Conservation (phyloP, 1,140 invertebrate genomes). For the Tigriopus japonicus region DNA sequence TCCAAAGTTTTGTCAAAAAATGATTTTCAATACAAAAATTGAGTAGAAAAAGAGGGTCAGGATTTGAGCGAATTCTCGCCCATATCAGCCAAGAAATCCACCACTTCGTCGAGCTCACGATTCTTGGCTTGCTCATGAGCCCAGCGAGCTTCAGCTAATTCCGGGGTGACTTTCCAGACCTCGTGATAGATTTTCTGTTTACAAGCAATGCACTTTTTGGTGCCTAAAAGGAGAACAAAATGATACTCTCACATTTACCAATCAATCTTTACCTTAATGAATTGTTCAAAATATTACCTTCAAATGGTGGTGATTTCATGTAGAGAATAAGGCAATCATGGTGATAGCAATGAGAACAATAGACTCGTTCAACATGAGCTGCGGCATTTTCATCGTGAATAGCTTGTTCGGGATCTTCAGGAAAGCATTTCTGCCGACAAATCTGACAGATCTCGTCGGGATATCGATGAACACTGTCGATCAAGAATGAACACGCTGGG, state of each 20-base stretch:
- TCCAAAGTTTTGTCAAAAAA: no score
- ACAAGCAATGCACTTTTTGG: conserved; percentile 42
- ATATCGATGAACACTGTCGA: conserved; percentile 36
- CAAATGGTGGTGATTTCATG: conserved; percentile 54
- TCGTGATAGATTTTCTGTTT: conserved; percentile 46
- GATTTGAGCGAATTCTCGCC: no score
- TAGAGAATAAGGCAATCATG: conserved; percentile 46
- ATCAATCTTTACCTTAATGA: no score
- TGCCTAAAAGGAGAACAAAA: conserved; percentile 27
- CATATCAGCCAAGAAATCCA: conserved; percentile 36
- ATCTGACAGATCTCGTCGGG: conserved; percentile 41
- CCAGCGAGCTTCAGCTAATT: conserved; percentile 51
- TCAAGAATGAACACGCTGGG: conserved; percentile 38
- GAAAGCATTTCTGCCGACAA: conserved; percentile 39
- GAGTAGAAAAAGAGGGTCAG: no score
- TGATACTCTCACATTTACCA: no score
- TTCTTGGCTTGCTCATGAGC: conserved; percentile 52
- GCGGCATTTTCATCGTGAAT: conserved; percentile 36
- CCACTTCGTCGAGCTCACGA: conserved; percentile 50
- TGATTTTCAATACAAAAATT: no score
- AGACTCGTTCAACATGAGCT: conserved; percentile 44
- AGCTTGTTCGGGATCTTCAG: conserved; percentile 27
- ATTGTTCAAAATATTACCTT: no score
- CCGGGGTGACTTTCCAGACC: conserved; percentile 48
- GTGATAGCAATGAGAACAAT: conserved; percentile 55